Percentiles rank a stretch among this genome's conserved stretches.
These are phyloP conservation scores for Xiphophorus birchmanni DNA, from an alignment of 2,797 vertebrate species.

Conservation along the genomic window DNA sequence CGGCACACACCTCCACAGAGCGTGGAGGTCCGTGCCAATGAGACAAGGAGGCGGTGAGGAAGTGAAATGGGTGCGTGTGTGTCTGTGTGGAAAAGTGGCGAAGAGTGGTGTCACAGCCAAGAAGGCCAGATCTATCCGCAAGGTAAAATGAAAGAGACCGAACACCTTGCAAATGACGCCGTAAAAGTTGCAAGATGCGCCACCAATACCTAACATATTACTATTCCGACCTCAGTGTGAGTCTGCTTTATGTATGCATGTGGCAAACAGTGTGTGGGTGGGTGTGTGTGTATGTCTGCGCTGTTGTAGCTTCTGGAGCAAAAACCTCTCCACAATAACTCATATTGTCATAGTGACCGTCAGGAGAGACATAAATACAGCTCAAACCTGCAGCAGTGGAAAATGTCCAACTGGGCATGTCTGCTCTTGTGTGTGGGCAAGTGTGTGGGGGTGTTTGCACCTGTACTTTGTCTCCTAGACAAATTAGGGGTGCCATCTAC, in stretches of 20 bases:
- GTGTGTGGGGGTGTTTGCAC: conserved; percentile 16
- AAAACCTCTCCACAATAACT: conserved; percentile 34
- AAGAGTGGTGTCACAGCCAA: conserved; percentile 34
- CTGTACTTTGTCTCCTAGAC: conserved; percentile 18
- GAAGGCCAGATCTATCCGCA: conserved; percentile 41
- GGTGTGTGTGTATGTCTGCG: background rate
- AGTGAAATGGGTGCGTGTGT: background rate
- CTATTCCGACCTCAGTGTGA: conserved; percentile 43
- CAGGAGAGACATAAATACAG: conserved; percentile 48
- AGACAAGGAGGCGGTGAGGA: conserved; percentile 48
- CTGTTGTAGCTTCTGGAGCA: background rate
- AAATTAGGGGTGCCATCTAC: conserved; percentile 38
- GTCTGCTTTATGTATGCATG: conserved; percentile 18
- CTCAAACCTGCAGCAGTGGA: conserved; percentile 27
- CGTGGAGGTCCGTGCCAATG: conserved; percentile 59
- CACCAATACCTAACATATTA: conserved; percentile 21
- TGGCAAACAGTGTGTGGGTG: conserved; percentile 23
- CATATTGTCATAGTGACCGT: conserved; percentile 50
- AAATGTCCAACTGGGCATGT: conserved; percentile 1
- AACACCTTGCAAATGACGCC: conserved; percentile 28
- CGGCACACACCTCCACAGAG: conserved; percentile 66
- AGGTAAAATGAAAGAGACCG: conserved; percentile 37
- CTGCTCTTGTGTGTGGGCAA: conserved; percentile 10
- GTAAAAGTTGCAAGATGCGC: conserved; percentile 31
- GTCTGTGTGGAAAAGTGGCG: conserved; percentile 1